phyloP scores from a whole-genome alignment of 2,113 vertebrate genomes.

The Antechinus flavipes region DNA sequence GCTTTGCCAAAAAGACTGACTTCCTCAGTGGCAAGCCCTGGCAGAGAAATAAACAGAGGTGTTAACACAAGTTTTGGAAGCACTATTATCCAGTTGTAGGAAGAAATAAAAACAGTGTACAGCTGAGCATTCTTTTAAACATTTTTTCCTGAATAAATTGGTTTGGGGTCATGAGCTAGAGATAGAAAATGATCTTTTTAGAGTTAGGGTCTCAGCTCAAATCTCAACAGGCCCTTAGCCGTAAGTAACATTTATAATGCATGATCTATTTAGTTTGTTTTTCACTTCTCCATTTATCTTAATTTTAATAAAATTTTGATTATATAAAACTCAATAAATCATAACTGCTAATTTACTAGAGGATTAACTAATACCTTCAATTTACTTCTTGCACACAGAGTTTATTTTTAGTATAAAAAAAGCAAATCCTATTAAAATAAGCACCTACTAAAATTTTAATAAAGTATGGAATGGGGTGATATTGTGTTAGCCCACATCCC shows the following conservation, averaged over 20 bases:
- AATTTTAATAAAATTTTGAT: not conserved
- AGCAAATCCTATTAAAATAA: not conserved
- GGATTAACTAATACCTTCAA: not conserved
- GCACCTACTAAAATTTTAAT: not conserved
- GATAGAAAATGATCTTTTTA: not conserved
- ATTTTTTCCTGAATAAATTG: not conserved
- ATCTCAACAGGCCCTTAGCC: not conserved
- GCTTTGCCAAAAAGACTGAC: no score
- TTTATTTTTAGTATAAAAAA: constrained; percentile 18
- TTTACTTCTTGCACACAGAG: not conserved
- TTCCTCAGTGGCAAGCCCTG: no score
- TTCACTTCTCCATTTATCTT: constrained; percentile 42
- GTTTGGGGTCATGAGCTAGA: not conserved
- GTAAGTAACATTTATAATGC: not conserved
- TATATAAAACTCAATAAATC: not conserved
- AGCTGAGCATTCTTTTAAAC: not conserved
- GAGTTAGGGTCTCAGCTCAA: not conserved
- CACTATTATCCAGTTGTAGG: not conserved
- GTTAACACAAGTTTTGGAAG: not conserved
- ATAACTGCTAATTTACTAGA: not conserved
- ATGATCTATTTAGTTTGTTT: constrained; percentile 23
- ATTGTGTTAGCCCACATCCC: not conserved
- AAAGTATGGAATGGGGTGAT: not conserved
- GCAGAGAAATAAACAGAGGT: no score
- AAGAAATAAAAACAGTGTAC: not conserved